phyloP scores from a whole-genome alignment of 2,888 invertebrate genomes.

The Cancer borealis region DNA sequence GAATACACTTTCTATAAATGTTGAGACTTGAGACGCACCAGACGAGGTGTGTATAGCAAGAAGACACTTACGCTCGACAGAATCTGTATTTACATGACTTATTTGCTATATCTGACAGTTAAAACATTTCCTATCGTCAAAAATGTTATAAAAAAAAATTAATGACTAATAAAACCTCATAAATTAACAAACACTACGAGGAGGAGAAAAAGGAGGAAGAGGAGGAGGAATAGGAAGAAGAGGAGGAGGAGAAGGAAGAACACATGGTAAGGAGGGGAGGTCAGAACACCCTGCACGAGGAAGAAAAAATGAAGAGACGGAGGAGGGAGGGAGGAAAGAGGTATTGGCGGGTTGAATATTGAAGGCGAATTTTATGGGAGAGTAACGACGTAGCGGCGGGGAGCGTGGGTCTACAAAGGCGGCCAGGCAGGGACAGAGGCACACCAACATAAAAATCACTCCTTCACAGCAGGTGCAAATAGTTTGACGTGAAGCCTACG shows the following conservation, averaged over 20 bases:
- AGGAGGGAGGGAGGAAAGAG: not conserved
- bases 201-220: not conserved
- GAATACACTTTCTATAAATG: no score
- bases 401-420: not conserved
- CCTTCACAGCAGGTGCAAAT: not conserved
- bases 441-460: not conserved
- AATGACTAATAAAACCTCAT: no score
- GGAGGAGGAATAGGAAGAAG: not conserved
- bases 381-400: conserved; percentile 16
- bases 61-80: no score
- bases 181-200: no score
- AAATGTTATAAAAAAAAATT: no score
- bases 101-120: no score
- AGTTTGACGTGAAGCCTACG: not conserved
- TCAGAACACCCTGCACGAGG: no score
- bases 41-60: no score
- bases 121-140: no score
- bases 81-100: no score
- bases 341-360: not conserved
- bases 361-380: not conserved
- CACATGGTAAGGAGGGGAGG: not conserved
- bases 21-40: no score
- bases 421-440: not conserved
- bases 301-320: not conserved
- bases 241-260: not conserved